Evolutionary conservation across 2,888 invertebrate species (phyloP).

Genomic region (Lithosia quadra): DNA sequence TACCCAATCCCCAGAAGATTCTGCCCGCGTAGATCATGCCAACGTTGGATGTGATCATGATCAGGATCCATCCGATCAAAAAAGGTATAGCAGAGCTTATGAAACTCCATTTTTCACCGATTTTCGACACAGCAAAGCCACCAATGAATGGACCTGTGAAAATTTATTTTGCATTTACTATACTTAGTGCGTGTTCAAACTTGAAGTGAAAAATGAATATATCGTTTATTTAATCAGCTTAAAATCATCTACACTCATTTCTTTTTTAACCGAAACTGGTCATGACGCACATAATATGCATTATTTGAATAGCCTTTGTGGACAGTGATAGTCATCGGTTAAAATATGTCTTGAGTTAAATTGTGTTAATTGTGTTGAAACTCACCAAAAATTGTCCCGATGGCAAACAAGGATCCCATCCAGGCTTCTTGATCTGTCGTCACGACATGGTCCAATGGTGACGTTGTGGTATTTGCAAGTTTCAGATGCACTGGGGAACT

Average conservation of each 20-base stretch:
- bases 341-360: no score
- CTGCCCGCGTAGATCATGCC: slow-evolving; percentile 86
- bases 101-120: slow-evolving; percentile 91
- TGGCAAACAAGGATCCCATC: slow-evolving; percentile 88
- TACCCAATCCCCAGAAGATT: slow-evolving; percentile 88
- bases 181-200: no score
- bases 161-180: no score
- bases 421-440: slow-evolving; percentile 83
- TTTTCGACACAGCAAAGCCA: slow-evolving; percentile 88
- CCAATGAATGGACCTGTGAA: slow-evolving; percentile 89
- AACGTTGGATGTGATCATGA: slow-evolving; percentile 85
- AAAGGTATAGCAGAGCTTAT: slow-evolving; percentile 89
- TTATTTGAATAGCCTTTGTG: no score
- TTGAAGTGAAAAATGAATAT: no score
- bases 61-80: slow-evolving; percentile 89
- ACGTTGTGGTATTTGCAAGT: slow-evolving; percentile 68
- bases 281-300: no score
- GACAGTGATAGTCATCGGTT: no score
- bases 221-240: no score
- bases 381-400: slow-evolving; percentile 87
- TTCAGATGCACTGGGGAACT: slow-evolving; percentile 87
- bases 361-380: no score
- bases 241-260: no score
- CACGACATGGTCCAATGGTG: slow-evolving; percentile 74
- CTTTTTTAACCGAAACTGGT: no score